Conservation (phyloP, 1,140 invertebrate genomes). For the Lasaia peninsularis region DNA sequence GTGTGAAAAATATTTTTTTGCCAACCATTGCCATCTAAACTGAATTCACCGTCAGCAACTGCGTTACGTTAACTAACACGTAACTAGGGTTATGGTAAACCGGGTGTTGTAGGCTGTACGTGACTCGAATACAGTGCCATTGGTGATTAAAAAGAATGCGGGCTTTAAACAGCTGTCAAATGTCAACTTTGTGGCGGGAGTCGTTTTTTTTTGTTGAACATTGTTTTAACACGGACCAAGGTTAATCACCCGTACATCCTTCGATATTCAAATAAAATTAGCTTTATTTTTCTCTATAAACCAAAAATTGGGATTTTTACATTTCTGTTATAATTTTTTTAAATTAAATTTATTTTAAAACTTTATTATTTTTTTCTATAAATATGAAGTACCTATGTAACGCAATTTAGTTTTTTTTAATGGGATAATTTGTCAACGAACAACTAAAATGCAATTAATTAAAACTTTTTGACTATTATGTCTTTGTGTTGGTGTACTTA, state of each 20-base stretch:
- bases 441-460: no score
- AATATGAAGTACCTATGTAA: no score
- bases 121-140: constrained; percentile 3
- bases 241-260: constrained; percentile 6
- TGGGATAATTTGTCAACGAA: no score
- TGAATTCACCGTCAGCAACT: not conserved
- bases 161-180: constrained; percentile 12
- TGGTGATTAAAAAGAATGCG: constrained; percentile 11
- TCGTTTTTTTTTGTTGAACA: constrained; percentile 1
- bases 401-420: no score
- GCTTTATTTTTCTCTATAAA: no score
- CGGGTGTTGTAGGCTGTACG: constrained; percentile 10
- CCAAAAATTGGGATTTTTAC: no score
- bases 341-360: no score
- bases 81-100: constrained; percentile 10
- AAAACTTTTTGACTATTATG: no score
- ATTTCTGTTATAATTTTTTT: no score
- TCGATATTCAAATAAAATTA: not conserved
- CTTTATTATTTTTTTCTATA: no score
- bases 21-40: not conserved
- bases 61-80: not conserved
- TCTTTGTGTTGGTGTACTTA: no score
- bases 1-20: not conserved
- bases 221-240: constrained; percentile 4
- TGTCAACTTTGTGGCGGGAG: constrained; percentile 5